Base-by-base conservation (phyloP, 2,888 invertebrate species). In the Patella ulyssiponensis region DNA sequence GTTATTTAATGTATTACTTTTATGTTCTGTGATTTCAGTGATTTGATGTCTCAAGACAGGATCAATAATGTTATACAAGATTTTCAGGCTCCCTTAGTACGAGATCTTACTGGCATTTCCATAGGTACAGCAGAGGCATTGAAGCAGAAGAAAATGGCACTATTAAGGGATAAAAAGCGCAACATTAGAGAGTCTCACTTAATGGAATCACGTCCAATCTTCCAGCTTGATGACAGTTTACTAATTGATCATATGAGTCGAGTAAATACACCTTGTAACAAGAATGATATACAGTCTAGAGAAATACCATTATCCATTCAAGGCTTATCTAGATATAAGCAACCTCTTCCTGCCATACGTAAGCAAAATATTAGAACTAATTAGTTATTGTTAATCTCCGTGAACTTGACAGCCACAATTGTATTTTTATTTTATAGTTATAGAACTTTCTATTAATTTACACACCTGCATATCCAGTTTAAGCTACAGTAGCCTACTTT, bases 101-200 rank as follows among this genome's bases (percentile, higher is more conserved):
- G 85, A 73, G 83, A 84, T 14, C 78, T 80, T 72, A 85, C 86
- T 11, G 83, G 84, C 73, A 76, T 86, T 20, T 83, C 86, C 3
- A 76, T 86, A 56, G 83, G 83, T 44, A 86, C 83, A 56, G 79
- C 83, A 58, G 86, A 86, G 53, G 81, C 88, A n/a, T 79, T 89
- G 20, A 86, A 85, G 71, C 89, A 88, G 81, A 84, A 85, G 69
- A 88, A 87, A 69, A 80, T 88, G 53, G 83, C 80, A 56, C 83
- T 88, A 54, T 84, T 84, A 53, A 83, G 82, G 73, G 83, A 83
- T 73, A 80, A 77, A 27, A 70, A 71, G 52, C 64, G 73, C 44
- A 84, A 83, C 79, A 83, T 84, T 74, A 69, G 85, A 1, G 81
- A 83, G 12, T 83, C 85, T 2, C 82, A 85, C 44, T 72, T 86